Percentiles rank a stretch among this genome's conserved stretches.
Evolutionary conservation across 2,113 vertebrate genomes (phyloP).

Genomic region (Diphyllodes magnificus): DNA sequence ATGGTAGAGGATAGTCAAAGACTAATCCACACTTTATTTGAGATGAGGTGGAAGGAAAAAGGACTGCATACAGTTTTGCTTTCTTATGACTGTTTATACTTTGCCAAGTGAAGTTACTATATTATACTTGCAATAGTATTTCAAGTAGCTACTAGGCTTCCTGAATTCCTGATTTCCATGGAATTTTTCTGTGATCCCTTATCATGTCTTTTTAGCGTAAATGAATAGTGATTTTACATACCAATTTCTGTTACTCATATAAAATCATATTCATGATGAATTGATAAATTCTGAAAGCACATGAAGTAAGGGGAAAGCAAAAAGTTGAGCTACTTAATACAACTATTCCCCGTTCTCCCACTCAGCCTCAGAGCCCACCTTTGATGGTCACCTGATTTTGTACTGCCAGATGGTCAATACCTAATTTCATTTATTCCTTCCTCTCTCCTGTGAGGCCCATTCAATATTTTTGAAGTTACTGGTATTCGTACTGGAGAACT

Average conservation of each 20-base stretch:
- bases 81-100: background rate
- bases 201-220: background rate
- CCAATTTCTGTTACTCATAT: background rate
- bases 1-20: background rate
- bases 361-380: background rate
- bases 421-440: background rate
- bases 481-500: background rate
- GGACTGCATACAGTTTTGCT: background rate
- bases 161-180: background rate
- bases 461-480: background rate
- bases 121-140: background rate
- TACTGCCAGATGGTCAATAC: background rate
- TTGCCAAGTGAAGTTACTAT: background rate
- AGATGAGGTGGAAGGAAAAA: background rate
- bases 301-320: background rate
- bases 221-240: background rate
- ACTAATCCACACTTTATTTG: background rate
- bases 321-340: background rate
- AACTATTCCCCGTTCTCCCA: rapidly evolving
- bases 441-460: background rate
- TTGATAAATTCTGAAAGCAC: background rate
- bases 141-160: background rate
- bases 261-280: background rate
- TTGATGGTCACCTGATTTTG: background rate
- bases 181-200: background rate